phyloP scores from a whole-genome alignment of 2,113 vertebrate genomes.

The Acrocephalus kingi region DNA sequence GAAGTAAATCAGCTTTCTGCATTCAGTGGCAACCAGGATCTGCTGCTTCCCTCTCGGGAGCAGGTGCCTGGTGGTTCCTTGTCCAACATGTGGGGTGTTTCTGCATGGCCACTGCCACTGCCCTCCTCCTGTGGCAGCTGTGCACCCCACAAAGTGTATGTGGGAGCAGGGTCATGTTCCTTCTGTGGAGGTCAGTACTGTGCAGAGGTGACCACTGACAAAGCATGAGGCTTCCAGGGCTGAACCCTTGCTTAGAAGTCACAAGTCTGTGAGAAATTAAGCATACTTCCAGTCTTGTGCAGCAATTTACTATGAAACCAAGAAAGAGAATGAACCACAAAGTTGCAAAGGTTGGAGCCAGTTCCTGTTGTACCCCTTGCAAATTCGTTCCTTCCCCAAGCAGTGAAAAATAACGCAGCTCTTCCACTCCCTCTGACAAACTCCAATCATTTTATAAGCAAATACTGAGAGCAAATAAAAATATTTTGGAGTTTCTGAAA shows the following conservation, averaged over 20 bases:
- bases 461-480: slow-evolving; percentile 40
- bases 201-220: background rate
- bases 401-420: background rate
- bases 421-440: background rate
- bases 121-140: background rate
- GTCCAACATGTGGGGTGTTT: background rate
- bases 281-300: background rate
- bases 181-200: background rate
- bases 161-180: background rate
- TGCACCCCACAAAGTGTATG: background rate
- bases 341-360: background rate
- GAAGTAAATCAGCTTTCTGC: background rate
- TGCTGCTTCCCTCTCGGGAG: background rate
- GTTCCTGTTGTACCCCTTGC: background rate
- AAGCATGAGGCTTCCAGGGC: background rate
- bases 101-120: background rate
- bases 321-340: background rate
- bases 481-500: slow-evolving; percentile 29
- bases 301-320: background rate
- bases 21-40: background rate
- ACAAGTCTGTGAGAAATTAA: background rate
- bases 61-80: background rate
- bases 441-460: slow-evolving; percentile 21
- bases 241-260: background rate
- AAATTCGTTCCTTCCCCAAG: slow-evolving; percentile 1